phyloP scores from a whole-genome alignment of 2,797 vertebrate genomes.

The Amblyraja radiata region DNA sequence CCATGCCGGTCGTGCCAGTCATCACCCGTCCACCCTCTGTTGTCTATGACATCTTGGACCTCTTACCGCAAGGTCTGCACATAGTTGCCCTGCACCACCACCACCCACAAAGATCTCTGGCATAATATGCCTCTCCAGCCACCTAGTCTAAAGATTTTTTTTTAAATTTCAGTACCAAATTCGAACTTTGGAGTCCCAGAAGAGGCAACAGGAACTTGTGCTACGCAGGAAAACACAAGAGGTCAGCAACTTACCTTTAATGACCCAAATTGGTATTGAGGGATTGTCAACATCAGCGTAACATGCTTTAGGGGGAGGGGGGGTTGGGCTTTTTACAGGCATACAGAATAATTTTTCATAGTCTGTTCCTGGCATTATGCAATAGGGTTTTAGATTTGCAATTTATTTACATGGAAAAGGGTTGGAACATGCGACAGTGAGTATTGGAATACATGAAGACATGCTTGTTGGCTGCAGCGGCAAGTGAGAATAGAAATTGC shows the following conservation, averaged over 20 bases:
- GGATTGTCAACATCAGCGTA: not conserved
- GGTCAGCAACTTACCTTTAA: conserved; percentile 50
- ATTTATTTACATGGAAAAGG: not conserved
- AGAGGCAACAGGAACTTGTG: conserved; percentile 89
- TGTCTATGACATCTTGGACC: too few relatives aligned
- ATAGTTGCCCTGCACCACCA: too few relatives aligned
- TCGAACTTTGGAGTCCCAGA: conserved; percentile 87
- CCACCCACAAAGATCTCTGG: too few relatives aligned
- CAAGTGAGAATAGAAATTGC: too few relatives aligned
- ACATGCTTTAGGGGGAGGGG: not conserved
- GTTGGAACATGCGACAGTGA: too few relatives aligned
- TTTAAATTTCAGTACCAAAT: conserved; percentile 77
- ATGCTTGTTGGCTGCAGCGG: too few relatives aligned
- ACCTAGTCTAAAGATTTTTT: not conserved
- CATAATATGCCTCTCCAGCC: too few relatives aligned
- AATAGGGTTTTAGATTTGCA: not conserved
- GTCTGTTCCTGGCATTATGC: not conserved
- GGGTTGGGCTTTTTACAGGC: too few relatives aligned
- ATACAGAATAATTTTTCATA: not conserved
- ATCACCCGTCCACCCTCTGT: too few relatives aligned
- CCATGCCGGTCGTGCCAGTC: too few relatives aligned
- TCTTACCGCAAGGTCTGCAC: too few relatives aligned
- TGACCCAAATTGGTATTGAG: not conserved
- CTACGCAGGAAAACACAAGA: conserved; percentile 91
- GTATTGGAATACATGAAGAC: too few relatives aligned